These are phyloP conservation scores for Spea multiplicata DNA, from an alignment of 2,113 vertebrate species.

Conservation along the genomic window DNA sequence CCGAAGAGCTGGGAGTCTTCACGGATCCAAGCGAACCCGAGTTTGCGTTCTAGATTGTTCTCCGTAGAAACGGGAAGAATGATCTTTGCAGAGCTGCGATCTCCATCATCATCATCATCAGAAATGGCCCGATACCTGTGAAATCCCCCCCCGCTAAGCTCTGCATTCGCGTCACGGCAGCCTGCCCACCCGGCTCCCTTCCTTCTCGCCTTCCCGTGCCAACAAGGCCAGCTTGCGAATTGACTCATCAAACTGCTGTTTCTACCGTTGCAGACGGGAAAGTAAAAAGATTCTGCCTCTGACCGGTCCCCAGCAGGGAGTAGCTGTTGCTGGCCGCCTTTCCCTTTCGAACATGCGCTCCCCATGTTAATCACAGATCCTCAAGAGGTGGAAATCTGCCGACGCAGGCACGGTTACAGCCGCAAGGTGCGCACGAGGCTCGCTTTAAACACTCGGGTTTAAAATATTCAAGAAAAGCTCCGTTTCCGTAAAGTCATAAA, in stretches of 20 bases:
- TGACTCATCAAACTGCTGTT: slow-evolving; percentile 49
- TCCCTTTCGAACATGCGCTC: slow-evolving; percentile 21
- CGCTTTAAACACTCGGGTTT: too few relatives aligned
- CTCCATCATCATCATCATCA: neutral
- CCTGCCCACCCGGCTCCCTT: neutral
- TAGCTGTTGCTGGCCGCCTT: slow-evolving; percentile 12
- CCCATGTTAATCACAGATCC: slow-evolving; percentile 42
- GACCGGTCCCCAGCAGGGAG: slow-evolving; percentile 34
- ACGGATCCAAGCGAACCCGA: neutral
- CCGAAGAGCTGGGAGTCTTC: too few relatives aligned
- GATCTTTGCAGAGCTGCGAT: neutral
- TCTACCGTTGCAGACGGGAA: slow-evolving; percentile 39
- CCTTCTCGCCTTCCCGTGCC: slow-evolving; percentile 14
- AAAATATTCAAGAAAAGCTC: neutral
- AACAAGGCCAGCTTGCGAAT: slow-evolving; percentile 44
- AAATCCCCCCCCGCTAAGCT: slow-evolving; percentile 7
- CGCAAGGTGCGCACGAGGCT: slow-evolving; percentile 2
- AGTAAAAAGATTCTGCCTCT: slow-evolving; percentile 19
- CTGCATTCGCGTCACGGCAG: slow-evolving; percentile 35
- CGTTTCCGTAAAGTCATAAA: too few relatives aligned
- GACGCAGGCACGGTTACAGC: neutral
- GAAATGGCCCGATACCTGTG: slow-evolving; percentile 19
- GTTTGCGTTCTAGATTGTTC: neutral
- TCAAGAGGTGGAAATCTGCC: slow-evolving; percentile 5
- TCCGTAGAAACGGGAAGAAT: neutral